phyloP scores from a whole-genome alignment of 2,888 invertebrate species.

The Artemia sp. region DNA sequence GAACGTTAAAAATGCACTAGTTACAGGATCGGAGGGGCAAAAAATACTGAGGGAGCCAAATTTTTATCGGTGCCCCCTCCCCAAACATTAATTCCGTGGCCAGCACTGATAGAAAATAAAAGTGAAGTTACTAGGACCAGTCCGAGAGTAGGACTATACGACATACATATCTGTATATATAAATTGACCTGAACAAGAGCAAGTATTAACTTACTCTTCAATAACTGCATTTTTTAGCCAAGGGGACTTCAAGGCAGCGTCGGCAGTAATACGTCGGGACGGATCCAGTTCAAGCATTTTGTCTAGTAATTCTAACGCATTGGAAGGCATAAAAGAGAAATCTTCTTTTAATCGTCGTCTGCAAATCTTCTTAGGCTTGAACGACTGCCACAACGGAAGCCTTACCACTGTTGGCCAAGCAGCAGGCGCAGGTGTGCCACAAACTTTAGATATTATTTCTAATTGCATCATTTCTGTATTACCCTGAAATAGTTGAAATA shows the following conservation, averaged over 20 bases:
- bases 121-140: too few relatives aligned
- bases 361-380: conserved; percentile 78
- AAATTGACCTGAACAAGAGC: too few relatives aligned
- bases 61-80: too few relatives aligned
- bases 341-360: conserved; percentile 76
- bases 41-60: too few relatives aligned
- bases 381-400: conserved; percentile 73
- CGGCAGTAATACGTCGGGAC: conserved; percentile 75
- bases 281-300: conserved; percentile 94
- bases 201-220: conserved; percentile 44
- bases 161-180: too few relatives aligned
- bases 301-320: conserved; percentile 77
- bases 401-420: conserved; percentile 92
- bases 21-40: too few relatives aligned
- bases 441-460: conserved; percentile 78
- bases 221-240: conserved; percentile 85
- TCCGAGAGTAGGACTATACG: too few relatives aligned
- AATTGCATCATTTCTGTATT: conserved; percentile 81
- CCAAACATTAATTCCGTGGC: too few relatives aligned
- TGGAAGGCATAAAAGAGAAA: conserved; percentile 73
- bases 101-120: too few relatives aligned
- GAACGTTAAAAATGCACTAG: too few relatives aligned
- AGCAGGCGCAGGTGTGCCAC: conserved; percentile 88
- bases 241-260: conserved; percentile 72
- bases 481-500: conserved; percentile 41